Conservation (phyloP, 2,888 invertebrate species). For the Drosophila setosimentum region DNA sequence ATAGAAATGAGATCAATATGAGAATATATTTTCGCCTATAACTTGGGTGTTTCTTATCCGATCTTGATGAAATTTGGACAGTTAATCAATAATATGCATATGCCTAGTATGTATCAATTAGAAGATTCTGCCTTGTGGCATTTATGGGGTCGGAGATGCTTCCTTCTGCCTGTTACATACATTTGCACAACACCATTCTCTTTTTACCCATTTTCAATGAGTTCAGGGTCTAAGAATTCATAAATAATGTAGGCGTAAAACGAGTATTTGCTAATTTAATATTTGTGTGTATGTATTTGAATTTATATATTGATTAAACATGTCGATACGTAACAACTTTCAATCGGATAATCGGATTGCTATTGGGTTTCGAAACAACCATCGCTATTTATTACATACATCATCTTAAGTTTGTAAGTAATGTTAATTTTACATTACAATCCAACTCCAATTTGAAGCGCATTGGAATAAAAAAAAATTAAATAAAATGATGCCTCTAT, state of each 20-base stretch:
- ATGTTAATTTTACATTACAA: not conserved
- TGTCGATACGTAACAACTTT: not conserved
- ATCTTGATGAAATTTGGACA: too few species aligned
- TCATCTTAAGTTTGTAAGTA: slow-evolving; percentile 13
- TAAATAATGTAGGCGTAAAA: not conserved
- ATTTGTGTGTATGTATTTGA: not conserved
- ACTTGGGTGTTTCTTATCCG: too few species aligned
- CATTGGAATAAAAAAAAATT: not conserved
- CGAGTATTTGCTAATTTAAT: not conserved
- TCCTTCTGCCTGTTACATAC: too few species aligned
- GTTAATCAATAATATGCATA: too few species aligned
- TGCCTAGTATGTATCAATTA: too few species aligned
- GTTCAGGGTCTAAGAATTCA: too few species aligned
- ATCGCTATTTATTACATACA: not conserved
- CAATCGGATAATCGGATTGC: not conserved
- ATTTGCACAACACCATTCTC: too few species aligned
- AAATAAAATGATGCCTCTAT: not conserved
- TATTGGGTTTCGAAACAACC: not conserved
- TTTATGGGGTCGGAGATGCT: too few species aligned
- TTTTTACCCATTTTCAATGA: too few species aligned
- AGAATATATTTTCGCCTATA: too few species aligned
- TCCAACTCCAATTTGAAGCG: not conserved
- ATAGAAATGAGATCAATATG: too few species aligned
- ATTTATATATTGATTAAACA: not conserved
- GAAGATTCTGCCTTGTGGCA: too few species aligned